Base-by-base conservation (phyloP, 2,888 invertebrate species). In the Argyresthia goedartella region DNA sequence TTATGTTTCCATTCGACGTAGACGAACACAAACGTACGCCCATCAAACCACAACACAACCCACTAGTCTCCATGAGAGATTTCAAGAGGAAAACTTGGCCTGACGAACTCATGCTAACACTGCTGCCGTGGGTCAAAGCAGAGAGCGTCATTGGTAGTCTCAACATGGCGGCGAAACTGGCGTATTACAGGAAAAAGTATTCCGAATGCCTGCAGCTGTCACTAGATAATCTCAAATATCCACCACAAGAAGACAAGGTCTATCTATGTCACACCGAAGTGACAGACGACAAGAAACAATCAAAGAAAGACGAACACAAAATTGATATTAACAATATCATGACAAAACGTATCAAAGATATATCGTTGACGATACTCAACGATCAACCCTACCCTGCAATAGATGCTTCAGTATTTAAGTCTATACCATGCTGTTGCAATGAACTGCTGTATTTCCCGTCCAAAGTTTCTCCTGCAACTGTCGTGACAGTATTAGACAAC, bases 81-180 rank as follows among this genome's bases (percentile, higher is more conserved):
- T 85, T 85, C 56, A 71, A 73, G 52, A 76, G 72, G 14, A 73
- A 73, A 50, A 72, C 78, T 0, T 86, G 85, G 86, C 73, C 79
- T 0, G 82, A 85, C 53, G 71, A 81, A 45, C 51, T 82, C 8
- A 74, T 85, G 7, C 55, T 80, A 1, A 64, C 73, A 3, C 65
- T 86, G 1, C 76, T 70, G 55, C 74, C 76, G 0, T 84, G 82
- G 81, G 71, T 85, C 11, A 71, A 71, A 16, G 70, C 75, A 54
- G 69, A 72, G 9, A 63, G 65, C 39, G 60, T 84, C 10, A 55
- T 59, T 3, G 63, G 59, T 13, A 85, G 81, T 52, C 62, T 65
- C 8, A 86, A 85, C 52, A 75, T 86, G 74, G 72, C 76, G 8
- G 84, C 86, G 1, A 86, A 85, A 60, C 65, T 77, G 9, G 78